Percentiles rank a stretch among this genome's conserved stretches.
Evolutionary conservation across 2,797 vertebrate genomes (phyloP).

Genomic region (Novumbra hubbsi): DNA sequence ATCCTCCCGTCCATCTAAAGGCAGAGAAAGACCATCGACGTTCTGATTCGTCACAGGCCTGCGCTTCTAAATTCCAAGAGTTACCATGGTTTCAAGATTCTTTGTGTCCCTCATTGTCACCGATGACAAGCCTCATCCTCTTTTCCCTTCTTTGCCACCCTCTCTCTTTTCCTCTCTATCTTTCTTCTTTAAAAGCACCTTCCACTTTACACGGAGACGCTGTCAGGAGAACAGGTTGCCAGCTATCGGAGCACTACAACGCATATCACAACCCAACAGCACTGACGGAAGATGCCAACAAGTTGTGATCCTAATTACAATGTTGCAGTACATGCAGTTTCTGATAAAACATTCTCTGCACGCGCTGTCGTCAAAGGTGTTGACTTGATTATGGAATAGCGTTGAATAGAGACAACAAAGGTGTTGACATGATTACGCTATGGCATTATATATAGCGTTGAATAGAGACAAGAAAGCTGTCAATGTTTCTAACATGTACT

Average conservation of each 20-base stretch:
- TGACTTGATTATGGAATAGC: no score
- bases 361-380: no score
- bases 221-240: neutral
- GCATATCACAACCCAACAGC: neutral
- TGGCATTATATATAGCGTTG: no score
- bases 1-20: neutral
- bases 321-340: no score
- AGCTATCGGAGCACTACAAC: conserved; percentile 4
- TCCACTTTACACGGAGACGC: neutral
- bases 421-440: no score
- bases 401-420: no score
- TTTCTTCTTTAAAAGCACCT: conserved; percentile 27
- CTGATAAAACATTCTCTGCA: no score
- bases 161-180: conserved; percentile 32
- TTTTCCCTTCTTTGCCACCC: conserved; percentile 5
- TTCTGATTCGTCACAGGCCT: conserved; percentile 66
- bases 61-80: conserved; percentile 61
- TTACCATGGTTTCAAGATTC: conserved; percentile 70
- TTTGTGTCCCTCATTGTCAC: conserved; percentile 59
- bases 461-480: no score
- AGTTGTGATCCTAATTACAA: no score
- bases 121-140: conserved; percentile 30
- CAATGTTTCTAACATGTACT: no score
- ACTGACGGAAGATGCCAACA: conserved; percentile 4
- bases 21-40: conserved; percentile 50